A percentile compares a stretch with the other conserved stretches of the same genome.
Conservation (phyloP, 2,113 vertebrate species). For the Mugil cephalus region DNA sequence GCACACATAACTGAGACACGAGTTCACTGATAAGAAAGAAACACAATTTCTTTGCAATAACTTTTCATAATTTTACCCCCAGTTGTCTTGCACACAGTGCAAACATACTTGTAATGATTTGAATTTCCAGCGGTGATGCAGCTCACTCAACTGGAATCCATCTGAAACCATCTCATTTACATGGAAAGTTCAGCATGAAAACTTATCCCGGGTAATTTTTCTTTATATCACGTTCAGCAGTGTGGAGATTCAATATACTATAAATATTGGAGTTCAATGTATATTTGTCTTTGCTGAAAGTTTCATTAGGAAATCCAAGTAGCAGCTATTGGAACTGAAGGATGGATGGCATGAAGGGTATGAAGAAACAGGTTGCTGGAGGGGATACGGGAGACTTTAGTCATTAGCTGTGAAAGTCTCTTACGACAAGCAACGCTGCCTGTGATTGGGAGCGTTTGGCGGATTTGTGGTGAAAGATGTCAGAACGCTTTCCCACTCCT, state of each 20-base stretch:
- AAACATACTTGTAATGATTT: background rate
- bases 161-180: conserved; percentile 6
- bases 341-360: conserved; percentile 13
- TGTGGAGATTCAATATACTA: background rate
- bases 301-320: background rate
- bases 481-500: conserved; percentile 16
- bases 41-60: background rate
- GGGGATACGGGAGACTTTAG: conserved; percentile 3
- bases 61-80: background rate
- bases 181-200: background rate
- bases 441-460: conserved; percentile 39
- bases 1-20: conserved; percentile 10
- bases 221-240: background rate
- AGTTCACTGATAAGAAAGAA: background rate
- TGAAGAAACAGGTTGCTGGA: conserved; percentile 16
- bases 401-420: conserved; percentile 29
- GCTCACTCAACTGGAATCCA: background rate
- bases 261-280: background rate
- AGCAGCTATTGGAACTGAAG: conserved; percentile 2
- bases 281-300: background rate
- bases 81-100: background rate
- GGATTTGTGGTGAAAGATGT: conserved; percentile 34
- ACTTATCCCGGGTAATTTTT: background rate
- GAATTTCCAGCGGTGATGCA: background rate
- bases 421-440: conserved; percentile 31